Evolutionary conservation across 1,140 invertebrate genomes (phyloP), one percentile per base, ranked within the genome.

Genomic region (Bombus haemorrhoidalis): DNA sequence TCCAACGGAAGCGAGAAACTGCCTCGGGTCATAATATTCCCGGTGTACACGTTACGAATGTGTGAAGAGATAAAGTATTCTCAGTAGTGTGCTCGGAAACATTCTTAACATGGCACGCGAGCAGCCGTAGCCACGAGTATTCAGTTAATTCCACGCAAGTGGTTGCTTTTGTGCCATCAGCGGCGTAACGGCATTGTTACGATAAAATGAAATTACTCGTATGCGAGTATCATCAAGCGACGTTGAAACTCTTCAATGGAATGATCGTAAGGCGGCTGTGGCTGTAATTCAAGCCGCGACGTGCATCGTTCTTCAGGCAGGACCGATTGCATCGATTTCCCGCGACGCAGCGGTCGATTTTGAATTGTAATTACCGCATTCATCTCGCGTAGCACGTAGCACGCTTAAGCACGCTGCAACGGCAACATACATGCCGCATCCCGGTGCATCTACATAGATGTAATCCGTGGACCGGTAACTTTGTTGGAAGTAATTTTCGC

Each of bases 401-500:
- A 68, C 41, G 47, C 32, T 28, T 47, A 68, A 34, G 13, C 59
- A 37, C n/a, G 25, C 18, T 28, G 41, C 39, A 77, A n/a, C 75
- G 34, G 37, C 75, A 34, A 64, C 32, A n/a, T 37, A 53, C 13
- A 62, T 59, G 13, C 32, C 37, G 25, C 13, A 74, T 18, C n/a
- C 41, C 18, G 8, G 6, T 43, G 28, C 53, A 62, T 34, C 39
- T 41, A 41, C 41, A 57, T 43, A 62, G 39, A 85, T 72, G 47
- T 68, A 80, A 85, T 85, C 77, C 59, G 32, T 18, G 32, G 75
- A 25, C 66, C 13, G 37, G 47, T 32, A 81, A 71, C 47, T 82
- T 82, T 47, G 84, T 80, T 76, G 71, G 72, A 79, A 83, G 85
- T 62, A 87, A 89, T 90, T 86, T 76, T 87, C 80, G 53, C 28